A percentile compares a stretch with the other conserved stretches of the same genome.
These are phyloP conservation scores for Cyclopterus lumpus DNA, from an alignment of 2,797 vertebrate species.

Conservation along the genomic window DNA sequence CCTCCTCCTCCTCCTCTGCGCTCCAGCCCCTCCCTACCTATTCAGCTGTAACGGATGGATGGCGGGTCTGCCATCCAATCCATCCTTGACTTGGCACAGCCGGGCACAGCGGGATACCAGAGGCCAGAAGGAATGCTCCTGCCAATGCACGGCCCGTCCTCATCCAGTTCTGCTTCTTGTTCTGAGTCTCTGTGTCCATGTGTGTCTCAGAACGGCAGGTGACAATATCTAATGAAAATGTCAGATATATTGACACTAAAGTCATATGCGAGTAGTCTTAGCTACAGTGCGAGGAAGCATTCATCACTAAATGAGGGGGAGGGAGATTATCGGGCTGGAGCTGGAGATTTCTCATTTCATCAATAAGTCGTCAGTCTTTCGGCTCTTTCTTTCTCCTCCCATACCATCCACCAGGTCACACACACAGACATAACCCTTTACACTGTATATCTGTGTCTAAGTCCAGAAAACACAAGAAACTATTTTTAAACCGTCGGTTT, in stretches of 20 bases:
- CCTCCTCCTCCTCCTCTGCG: not conserved
- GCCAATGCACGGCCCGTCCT: constrained; percentile 19
- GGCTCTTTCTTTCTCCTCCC: constrained; percentile 54
- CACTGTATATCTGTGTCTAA: constrained; percentile 41
- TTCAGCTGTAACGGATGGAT: constrained; percentile 64
- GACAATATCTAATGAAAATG: constrained; percentile 26
- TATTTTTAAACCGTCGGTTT: constrained; percentile 27
- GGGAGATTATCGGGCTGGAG: constrained; percentile 58
- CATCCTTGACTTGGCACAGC: constrained; percentile 58
- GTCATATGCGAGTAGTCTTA: constrained; percentile 17
- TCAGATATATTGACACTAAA: constrained; percentile 36
- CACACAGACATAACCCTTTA: constrained; percentile 13
- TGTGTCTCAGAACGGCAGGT: not conserved
- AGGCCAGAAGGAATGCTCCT: constrained; percentile 30
- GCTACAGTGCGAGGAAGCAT: constrained; percentile 35
- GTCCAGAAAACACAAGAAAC: constrained; percentile 27
- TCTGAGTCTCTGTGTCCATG: constrained; percentile 4
- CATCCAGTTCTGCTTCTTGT: constrained; percentile 1
- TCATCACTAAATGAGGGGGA: constrained; percentile 69
- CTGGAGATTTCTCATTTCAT: constrained; percentile 72
- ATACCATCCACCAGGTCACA: constrained; percentile 46
- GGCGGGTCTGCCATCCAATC: constrained; percentile 52
- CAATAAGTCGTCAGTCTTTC: constrained; percentile 73
- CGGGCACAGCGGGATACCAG: constrained; percentile 36
- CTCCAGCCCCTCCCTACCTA: constrained; percentile 23